Conservation (phyloP, 2,113 vertebrate genomes). For the Thunnus maccoyii region DNA sequence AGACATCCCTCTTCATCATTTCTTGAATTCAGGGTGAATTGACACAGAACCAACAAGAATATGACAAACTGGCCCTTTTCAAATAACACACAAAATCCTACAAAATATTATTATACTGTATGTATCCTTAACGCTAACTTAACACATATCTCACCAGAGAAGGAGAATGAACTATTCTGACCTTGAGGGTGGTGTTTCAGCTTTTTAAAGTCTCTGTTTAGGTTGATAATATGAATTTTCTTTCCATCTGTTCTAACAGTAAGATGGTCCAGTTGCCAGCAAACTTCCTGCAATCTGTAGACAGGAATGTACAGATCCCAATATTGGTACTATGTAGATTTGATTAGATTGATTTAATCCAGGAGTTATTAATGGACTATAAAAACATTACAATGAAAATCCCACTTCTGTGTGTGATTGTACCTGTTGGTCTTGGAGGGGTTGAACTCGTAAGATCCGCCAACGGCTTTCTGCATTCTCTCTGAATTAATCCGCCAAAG, state of each 20-base stretch:
- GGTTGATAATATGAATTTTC: background rate
- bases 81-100: background rate
- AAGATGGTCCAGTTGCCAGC: constrained; percentile 49
- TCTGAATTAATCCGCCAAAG: constrained; percentile 98
- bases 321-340: too few species aligned
- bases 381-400: too few species aligned
- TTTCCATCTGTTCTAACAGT: constrained; percentile 31
- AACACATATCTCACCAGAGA: background rate
- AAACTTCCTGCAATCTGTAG: constrained; percentile 42
- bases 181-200: background rate
- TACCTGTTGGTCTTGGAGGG: constrained; percentile 99
- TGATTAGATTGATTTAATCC: too few species aligned
- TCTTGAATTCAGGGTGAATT: background rate
- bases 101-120: too few species aligned
- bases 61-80: background rate
- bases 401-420: background rate
- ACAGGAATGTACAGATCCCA: constrained; percentile 13
- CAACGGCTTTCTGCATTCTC: constrained; percentile 96
- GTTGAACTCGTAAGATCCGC: constrained; percentile 97
- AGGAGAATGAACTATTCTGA: background rate
- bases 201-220: background rate
- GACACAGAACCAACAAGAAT: background rate
- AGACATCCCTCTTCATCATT: background rate
- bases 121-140: background rate
- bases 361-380: too few species aligned